phyloP scores from a whole-genome alignment of 2,113 vertebrate genomes.

The Phalacrocorax aristotelis region DNA sequence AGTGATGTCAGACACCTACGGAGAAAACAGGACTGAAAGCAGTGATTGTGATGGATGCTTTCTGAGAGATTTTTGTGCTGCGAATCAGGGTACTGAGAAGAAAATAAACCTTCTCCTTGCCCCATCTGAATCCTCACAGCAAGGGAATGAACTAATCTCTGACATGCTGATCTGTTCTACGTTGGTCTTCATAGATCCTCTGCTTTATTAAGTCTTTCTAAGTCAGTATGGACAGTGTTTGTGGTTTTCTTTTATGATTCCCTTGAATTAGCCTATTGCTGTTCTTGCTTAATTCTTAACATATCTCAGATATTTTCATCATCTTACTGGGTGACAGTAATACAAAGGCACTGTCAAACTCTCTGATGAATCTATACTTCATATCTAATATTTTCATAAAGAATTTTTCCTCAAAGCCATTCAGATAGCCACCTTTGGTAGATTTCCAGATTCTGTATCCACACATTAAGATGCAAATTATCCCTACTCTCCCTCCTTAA shows the following conservation, averaged over 20 bases:
- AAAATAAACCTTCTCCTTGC: not conserved
- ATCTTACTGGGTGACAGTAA: not conserved
- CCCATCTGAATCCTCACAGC: not conserved
- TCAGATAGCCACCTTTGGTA: not conserved
- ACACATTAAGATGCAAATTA: constrained; percentile 22
- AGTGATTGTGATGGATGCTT: not conserved
- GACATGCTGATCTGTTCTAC: not conserved
- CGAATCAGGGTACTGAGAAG: not conserved
- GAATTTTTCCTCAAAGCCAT: constrained; percentile 11
- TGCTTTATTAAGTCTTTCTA: not conserved
- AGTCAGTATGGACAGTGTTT: not conserved
- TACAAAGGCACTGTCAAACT: not conserved
- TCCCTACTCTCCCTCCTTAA: not conserved
- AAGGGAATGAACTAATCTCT: not conserved
- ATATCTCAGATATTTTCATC: not conserved
- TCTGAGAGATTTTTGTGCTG: not conserved
- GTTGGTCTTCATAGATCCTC: not conserved
- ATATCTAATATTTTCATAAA: not conserved
- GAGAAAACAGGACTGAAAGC: not conserved
- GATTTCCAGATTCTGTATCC: constrained; percentile 6
- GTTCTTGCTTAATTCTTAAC: not conserved
- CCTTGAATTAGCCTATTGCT: not conserved
- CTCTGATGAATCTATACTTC: not conserved
- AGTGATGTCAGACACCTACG: not conserved
- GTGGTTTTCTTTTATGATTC: not conserved